phyloP scores from a whole-genome alignment of 2,113 vertebrate genomes.

The Pseudonaja textilis region DNA sequence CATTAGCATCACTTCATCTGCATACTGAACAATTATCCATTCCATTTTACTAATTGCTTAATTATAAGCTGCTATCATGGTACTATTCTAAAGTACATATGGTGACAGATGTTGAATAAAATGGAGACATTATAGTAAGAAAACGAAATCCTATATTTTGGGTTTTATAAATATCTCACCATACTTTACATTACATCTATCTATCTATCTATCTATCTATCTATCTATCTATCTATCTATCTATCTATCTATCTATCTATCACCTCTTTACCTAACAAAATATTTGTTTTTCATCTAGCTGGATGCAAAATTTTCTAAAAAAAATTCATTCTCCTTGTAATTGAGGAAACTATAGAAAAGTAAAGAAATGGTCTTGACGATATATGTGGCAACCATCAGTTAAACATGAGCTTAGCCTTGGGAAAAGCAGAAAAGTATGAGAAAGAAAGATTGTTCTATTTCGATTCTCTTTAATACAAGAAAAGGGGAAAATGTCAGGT shows the following conservation, averaged over 20 bases:
- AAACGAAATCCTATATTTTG: neutral
- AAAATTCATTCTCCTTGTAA: neutral
- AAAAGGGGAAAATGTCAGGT: neutral
- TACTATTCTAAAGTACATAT: conserved; percentile 17
- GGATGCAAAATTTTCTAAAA: neutral
- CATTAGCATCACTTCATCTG: conserved; percentile 22
- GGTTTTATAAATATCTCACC: neutral
- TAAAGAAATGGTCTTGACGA: neutral
- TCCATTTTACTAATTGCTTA: conserved; percentile 35
- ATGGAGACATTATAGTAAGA: neutral
- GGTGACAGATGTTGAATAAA: conserved; percentile 19
- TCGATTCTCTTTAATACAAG: neutral
- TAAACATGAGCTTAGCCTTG: neutral
- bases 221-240: too few species aligned
- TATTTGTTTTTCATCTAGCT: neutral
- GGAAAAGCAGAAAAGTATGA: neutral
- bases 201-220: neutral
- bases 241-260: neutral
- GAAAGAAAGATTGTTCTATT: neutral
- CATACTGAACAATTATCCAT: conserved; percentile 25
- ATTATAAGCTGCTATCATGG: conserved; percentile 16
- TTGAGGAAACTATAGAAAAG: neutral
- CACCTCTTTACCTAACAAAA: neutral
- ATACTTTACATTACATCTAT: neutral
- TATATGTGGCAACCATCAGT: neutral